These are phyloP conservation scores for Jacana jacana DNA, from an alignment of 2,113 vertebrate genomes.

Conservation along the genomic window DNA sequence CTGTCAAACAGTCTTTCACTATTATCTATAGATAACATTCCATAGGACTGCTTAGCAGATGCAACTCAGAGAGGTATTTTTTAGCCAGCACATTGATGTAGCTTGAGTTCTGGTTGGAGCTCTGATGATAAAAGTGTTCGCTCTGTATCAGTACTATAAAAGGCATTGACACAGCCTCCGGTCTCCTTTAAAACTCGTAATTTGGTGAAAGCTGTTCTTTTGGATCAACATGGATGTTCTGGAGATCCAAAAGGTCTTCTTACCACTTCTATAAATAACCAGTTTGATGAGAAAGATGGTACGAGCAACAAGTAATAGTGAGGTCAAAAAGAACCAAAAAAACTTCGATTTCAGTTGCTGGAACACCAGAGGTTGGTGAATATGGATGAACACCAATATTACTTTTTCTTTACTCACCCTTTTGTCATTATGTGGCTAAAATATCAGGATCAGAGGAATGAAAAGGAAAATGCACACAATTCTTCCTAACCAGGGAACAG, in stretches of 20 bases:
- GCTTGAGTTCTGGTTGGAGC: not conserved
- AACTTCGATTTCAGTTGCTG: not conserved
- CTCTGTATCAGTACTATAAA: not conserved
- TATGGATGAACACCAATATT: not conserved
- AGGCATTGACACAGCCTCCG: not conserved
- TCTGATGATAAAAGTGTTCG: not conserved
- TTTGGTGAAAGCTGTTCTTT: not conserved
- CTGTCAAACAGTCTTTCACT: not conserved
- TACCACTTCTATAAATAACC: not conserved
- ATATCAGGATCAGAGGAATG: not conserved
- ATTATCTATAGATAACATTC: constrained; percentile 5
- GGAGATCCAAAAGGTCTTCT: not conserved
- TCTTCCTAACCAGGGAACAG: not conserved
- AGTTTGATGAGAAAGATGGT: not conserved
- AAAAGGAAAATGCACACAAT: not conserved
- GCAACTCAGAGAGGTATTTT: not conserved
- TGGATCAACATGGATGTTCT: not conserved
- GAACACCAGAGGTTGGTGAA: not conserved
- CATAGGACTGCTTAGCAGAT: not conserved
- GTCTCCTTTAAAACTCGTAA: not conserved
- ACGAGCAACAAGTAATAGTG: not conserved
- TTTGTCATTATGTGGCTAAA: not conserved
- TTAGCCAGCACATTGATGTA: not conserved
- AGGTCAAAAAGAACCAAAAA: not conserved
- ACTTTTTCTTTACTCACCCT: not conserved